phyloP scores from a whole-genome alignment of 1,140 invertebrate species.

The honey bee (Apis mellifera) region DNA sequence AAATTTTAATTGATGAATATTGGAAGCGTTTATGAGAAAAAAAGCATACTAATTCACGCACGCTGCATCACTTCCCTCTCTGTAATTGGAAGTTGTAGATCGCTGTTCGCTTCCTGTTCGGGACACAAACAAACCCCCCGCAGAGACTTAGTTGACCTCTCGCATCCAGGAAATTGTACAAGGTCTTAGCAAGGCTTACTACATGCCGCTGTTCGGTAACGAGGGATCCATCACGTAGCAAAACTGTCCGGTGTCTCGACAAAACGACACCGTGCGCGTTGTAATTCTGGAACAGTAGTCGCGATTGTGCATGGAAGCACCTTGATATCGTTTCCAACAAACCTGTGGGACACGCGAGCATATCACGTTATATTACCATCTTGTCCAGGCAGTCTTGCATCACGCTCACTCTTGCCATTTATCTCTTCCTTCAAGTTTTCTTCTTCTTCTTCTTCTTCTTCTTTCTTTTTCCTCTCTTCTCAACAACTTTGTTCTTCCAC shows the following conservation, averaged over 20 bases:
- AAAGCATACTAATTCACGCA: background rate
- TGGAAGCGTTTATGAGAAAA: no score
- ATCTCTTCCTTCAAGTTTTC: background rate
- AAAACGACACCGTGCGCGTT: background rate
- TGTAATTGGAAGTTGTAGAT: slow-evolving; percentile 15
- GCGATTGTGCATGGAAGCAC: slow-evolving; percentile 47
- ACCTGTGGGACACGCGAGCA: slow-evolving; percentile 24
- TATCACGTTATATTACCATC: slow-evolving; percentile 24
- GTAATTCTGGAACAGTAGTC: background rate
- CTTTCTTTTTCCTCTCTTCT: background rate
- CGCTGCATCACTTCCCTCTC: slow-evolving; percentile 3
- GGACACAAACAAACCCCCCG: slow-evolving; percentile 2
- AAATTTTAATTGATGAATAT: no score
- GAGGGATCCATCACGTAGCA: slow-evolving; percentile 19
- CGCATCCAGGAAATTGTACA: background rate
- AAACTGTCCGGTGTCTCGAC: background rate
- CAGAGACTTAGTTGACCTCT: slow-evolving; percentile 31
- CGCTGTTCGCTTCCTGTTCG: background rate
- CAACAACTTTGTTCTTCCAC: background rate
- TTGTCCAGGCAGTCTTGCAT: slow-evolving; percentile 43
- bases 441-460: slow-evolving; percentile 4
- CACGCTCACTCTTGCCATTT: slow-evolving; percentile 15
- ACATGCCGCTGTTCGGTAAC: background rate
- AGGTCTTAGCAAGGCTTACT: background rate
- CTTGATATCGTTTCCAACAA: slow-evolving; percentile 33